phyloP scores from a whole-genome alignment of 2,113 vertebrate genomes.

The Petroica traversi region DNA sequence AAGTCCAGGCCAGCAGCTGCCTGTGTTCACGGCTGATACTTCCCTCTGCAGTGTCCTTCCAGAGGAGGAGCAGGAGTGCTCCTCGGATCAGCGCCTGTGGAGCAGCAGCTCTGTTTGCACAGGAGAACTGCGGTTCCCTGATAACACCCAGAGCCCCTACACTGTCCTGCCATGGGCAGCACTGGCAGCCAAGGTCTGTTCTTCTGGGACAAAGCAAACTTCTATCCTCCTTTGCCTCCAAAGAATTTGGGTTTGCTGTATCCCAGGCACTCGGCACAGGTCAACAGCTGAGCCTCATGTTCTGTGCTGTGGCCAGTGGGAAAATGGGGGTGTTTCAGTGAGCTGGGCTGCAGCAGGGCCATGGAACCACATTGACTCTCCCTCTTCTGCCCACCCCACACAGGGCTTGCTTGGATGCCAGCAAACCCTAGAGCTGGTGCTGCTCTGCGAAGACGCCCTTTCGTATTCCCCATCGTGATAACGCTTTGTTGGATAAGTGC shows the following conservation, averaged over 20 bases:
- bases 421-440: neutral
- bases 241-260: neutral
- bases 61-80: neutral
- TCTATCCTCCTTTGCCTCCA: neutral
- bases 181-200: neutral
- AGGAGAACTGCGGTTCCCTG: neutral
- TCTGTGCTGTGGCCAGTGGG: neutral
- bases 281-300: fast-evolving
- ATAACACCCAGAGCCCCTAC: neutral
- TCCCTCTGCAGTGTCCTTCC: neutral
- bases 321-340: neutral
- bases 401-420: neutral
- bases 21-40: neutral
- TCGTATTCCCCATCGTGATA: constrained; percentile 27
- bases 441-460: neutral
- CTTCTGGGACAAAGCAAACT: neutral
- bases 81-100: neutral
- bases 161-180: neutral
- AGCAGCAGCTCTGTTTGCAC: neutral
- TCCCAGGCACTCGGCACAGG: fast-evolving
- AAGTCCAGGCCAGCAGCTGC: neutral
- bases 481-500: constrained; percentile 54
- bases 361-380: neutral
- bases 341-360: fast-evolving
- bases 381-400: fast-evolving